phyloP scores from a whole-genome alignment of 2,888 invertebrate genomes.

The Caenorhabditis becei region DNA sequence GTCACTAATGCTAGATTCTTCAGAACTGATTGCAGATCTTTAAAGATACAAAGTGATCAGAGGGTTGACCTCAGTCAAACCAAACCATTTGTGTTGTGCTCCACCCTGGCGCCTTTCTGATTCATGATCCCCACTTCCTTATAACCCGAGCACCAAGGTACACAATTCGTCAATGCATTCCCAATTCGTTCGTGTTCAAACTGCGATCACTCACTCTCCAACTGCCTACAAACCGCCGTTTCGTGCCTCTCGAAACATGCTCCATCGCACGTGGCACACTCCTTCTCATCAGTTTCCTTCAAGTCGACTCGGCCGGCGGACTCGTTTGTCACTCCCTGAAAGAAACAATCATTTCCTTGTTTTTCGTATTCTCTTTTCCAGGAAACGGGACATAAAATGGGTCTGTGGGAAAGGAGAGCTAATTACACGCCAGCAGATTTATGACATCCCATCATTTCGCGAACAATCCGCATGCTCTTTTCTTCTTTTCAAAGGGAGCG shows the following conservation, averaged over 20 bases:
- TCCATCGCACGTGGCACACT: slow-evolving; percentile 47
- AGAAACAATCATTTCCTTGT: not conserved
- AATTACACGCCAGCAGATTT: no score
- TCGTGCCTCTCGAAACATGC: slow-evolving; percentile 45
- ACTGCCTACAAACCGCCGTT: slow-evolving; percentile 28
- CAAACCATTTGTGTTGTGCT: no score
- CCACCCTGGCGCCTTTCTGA: no score
- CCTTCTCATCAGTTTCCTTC: slow-evolving; percentile 33
- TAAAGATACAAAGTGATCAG: no score
- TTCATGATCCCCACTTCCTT: no score
- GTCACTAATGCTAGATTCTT: no score
- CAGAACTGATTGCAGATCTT: no score
- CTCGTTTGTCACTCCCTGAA: slow-evolving; percentile 36
- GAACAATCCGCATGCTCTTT: no score
- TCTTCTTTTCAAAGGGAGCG: no score
- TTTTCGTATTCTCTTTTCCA: not conserved
- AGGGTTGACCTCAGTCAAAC: no score
- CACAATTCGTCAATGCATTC: slow-evolving; percentile 41
- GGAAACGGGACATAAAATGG: not conserved
- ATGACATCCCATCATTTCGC: no score
- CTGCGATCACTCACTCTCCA: slow-evolving; percentile 40
- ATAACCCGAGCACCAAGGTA: slow-evolving; percentile 1
- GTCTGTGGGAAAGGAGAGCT: not conserved
- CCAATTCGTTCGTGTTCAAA: slow-evolving; percentile 3
- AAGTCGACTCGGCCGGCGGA: slow-evolving; percentile 22